phyloP scores from a whole-genome alignment of 2,797 vertebrate genomes.

The Alectoris magna region DNA sequence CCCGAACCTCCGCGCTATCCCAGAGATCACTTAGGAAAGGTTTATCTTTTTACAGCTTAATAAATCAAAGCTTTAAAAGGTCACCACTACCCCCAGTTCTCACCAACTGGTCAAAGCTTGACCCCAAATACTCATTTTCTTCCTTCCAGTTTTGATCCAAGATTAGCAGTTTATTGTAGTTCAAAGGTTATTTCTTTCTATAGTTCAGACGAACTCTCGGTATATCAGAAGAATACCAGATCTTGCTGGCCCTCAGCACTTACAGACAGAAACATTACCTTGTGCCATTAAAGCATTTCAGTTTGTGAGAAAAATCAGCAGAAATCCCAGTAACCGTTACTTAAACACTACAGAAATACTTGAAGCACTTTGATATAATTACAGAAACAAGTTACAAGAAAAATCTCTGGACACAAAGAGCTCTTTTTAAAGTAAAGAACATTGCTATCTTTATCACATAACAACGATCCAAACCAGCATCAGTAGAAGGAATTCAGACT shows the following conservation, averaged over 20 bases:
- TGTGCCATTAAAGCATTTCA: background rate
- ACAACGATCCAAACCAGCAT: background rate
- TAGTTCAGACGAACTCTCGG: background rate
- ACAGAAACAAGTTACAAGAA: background rate
- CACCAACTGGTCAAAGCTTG: conserved; percentile 29
- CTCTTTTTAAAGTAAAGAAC: background rate
- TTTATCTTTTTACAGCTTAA: conserved; percentile 21
- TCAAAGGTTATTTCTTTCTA: conserved; percentile 26
- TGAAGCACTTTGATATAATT: background rate
- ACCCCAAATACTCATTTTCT: conserved; percentile 24
- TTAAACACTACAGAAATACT: background rate
- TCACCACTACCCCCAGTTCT: conserved; percentile 6
- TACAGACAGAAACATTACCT: background rate
- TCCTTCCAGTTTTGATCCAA: conserved; percentile 32
- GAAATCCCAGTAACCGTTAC: background rate
- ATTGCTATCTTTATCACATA: background rate
- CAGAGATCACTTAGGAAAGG: background rate
- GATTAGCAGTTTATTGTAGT: conserved; percentile 38
- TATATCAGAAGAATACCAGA: background rate
- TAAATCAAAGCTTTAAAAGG: conserved; percentile 41
- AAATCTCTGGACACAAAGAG: background rate
- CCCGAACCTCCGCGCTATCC: background rate
- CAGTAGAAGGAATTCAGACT: background rate
- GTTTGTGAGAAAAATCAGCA: background rate
- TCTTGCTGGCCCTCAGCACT: background rate